phyloP scores from a whole-genome alignment of 2,888 invertebrate species.

The Fragum whitleyi region DNA sequence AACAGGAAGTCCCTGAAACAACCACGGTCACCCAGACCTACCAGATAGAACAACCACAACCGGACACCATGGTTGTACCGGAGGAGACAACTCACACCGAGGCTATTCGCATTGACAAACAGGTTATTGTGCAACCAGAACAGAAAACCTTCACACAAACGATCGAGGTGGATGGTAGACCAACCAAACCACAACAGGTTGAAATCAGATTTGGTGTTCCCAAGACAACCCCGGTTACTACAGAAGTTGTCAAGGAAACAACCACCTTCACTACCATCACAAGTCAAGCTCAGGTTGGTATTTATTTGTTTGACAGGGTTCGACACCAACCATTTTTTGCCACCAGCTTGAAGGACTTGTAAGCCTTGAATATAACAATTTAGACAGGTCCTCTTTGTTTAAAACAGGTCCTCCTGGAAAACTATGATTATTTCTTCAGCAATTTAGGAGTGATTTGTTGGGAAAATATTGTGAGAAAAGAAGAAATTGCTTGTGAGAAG shows the following conservation, averaged over 20 bases:
- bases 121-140: slow-evolving; percentile 44
- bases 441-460: no score
- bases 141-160: slow-evolving; percentile 48
- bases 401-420: no score
- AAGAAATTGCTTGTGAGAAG: no score
- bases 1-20: slow-evolving; percentile 57
- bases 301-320: no score
- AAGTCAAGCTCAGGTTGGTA: slow-evolving; percentile 59
- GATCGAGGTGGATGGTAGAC: slow-evolving; percentile 34
- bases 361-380: no score
- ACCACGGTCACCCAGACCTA: slow-evolving; percentile 64
- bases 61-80: slow-evolving; percentile 64
- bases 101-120: slow-evolving; percentile 64
- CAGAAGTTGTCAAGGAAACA: slow-evolving; percentile 72
- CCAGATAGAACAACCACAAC: slow-evolving; percentile 54
- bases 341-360: no score
- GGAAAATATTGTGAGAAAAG: no score
- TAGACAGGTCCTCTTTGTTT: no score
- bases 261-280: slow-evolving; percentile 68
- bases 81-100: slow-evolving; percentile 68
- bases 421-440: no score
- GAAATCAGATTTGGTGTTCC: slow-evolving; percentile 77
- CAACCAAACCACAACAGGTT: slow-evolving; percentile 61
- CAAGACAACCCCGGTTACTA: slow-evolving; percentile 62
- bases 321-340: no score